phyloP scores from a whole-genome alignment of 2,113 vertebrate species.

The Chitala chitala region DNA sequence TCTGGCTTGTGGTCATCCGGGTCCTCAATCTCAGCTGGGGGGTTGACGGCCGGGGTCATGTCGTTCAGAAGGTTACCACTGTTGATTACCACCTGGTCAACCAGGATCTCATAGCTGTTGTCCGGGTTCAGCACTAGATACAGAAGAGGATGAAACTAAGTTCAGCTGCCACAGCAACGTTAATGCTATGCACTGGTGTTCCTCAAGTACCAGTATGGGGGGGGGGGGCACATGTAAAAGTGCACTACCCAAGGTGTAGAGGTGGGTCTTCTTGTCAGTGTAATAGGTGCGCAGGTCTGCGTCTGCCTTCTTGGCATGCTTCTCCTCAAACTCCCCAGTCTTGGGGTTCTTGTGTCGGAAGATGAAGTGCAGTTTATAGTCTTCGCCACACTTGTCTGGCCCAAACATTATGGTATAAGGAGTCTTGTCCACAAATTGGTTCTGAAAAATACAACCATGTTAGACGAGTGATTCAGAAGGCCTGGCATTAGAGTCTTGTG shows the following conservation, averaged over 20 bases:
- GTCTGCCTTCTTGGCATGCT: conserved; percentile 90
- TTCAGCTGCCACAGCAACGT: not conserved
- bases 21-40: conserved; percentile 88
- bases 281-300: conserved; percentile 87
- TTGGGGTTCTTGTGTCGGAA: conserved; percentile 95
- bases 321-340: conserved; percentile 87
- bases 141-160: not conserved
- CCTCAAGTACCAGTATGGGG: too few species aligned
- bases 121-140: conserved; percentile 87
- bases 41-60: conserved; percentile 87
- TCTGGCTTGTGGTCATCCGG: conserved; percentile 92
- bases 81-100: conserved; percentile 89
- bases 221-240: not conserved
- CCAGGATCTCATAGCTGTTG: conserved; percentile 88
- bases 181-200: not conserved
- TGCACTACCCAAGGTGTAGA: conserved; percentile 80
- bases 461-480: not conserved
- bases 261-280: conserved; percentile 95
- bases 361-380: conserved; percentile 98
- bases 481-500: too few species aligned
- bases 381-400: conserved; percentile 96
- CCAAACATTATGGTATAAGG: conserved; percentile 98
- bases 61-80: conserved; percentile 86
- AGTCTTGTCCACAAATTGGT: conserved; percentile 91
- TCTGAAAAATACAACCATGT: conserved; percentile 57